Evolutionary conservation across 2,113 vertebrate genomes (phyloP), one percentile per base, ranked within the genome.

Genomic region (Regulus satrapa): DNA sequence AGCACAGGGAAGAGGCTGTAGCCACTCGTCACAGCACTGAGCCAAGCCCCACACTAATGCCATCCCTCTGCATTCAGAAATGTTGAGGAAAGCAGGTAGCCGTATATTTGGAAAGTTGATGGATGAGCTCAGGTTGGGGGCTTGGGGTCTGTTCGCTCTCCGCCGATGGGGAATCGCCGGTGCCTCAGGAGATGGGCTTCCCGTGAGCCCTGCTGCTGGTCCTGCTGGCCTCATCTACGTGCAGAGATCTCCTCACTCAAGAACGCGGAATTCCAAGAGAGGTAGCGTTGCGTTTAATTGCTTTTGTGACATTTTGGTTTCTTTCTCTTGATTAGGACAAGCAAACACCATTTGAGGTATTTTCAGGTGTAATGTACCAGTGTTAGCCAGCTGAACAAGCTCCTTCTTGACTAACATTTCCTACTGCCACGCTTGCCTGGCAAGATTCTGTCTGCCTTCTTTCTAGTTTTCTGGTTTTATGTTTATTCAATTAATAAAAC

Each of bases 131-230:
- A 11, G 43, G 41, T 91, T 89, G 59, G 73, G 21, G 31, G 3
- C 3, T 7, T 9, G 40, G 18, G 32, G 29, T 62, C 71, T 2
- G 0, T 66, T 77, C 0, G 1, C 25, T 77, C 81, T 62, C 29
- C 29, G 55, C 58, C 5, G 56, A 32, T 51, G 54, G 11, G 34
- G 43, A 64, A 77, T 31, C 0, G 0, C 32, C 0, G 0, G 12
- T 62, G 67, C 85, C 55, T 17, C 36, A 54, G 77, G 55, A 80
- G 54, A 20, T 32, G 69, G 31, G 18, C n/a, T 55, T 79, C 41
- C 34, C 0, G 0, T 5, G 10, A 32, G 36, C 67, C 36, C 41
- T 41, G 66, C 69, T 21, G 6, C 51, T 13, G 74, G 18, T 81
- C 38, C 28, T 36, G 56, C 74, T 69, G 67, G 19, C 41, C 58